These are phyloP conservation scores for cattle (Bos taurus) DNA, from an alignment of 2,113 vertebrate species.

Conservation along the genomic window DNA sequence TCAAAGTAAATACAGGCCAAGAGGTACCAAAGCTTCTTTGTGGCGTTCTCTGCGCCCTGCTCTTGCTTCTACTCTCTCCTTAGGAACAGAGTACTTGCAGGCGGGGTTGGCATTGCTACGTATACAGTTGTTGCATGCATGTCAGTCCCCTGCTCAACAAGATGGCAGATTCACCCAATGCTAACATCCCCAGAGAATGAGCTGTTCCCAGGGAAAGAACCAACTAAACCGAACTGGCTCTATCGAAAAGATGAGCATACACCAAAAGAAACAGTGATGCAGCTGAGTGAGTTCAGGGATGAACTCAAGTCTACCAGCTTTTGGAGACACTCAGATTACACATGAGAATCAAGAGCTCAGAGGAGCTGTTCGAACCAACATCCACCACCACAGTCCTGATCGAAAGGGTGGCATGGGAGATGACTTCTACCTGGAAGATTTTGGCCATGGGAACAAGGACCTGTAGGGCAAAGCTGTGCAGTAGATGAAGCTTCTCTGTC, in stretches of 20 bases:
- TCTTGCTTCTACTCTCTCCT: background rate
- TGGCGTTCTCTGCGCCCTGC: background rate
- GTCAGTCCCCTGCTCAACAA: background rate
- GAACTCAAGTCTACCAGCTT: background rate
- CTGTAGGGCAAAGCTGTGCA: background rate
- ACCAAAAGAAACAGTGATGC: background rate
- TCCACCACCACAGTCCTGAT: background rate
- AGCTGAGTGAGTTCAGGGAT: background rate
- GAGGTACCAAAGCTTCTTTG: background rate
- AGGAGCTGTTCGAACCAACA: background rate
- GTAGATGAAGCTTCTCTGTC: background rate
- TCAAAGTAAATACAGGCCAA: background rate
- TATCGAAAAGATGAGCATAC: background rate
- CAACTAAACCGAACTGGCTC: background rate
- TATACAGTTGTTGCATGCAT: fast-evolving
- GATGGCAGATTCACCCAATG: background rate
- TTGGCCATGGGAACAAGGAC: background rate
- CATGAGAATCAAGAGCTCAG: background rate
- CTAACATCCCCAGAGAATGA: background rate
- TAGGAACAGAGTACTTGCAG: background rate
- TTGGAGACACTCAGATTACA: background rate
- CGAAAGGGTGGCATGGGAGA: background rate
- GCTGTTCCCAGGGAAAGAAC: background rate
- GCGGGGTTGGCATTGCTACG: background rate
- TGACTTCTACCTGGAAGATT: background rate